Base-by-base conservation (phyloP, 2,113 vertebrate species). In the Haemorhous mexicanus region DNA sequence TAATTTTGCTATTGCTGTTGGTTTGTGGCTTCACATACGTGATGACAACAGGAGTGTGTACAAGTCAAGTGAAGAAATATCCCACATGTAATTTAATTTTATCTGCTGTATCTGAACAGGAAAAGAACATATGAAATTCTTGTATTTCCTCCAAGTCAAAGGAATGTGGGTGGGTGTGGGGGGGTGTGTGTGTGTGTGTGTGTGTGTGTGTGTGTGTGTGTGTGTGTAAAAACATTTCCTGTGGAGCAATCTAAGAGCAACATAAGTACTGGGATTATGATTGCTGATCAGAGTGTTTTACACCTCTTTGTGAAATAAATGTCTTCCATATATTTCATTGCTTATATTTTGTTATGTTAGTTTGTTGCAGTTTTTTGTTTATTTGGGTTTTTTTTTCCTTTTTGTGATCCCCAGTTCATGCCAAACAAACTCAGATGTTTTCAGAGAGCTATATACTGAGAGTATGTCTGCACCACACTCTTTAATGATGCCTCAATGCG, bases 61-160 rank as follows among this genome's bases (percentile, higher is more conserved):
- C 7, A 50, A 64, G 80, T 44, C 66, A 92, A 67, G 59, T 91
- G 43, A 80, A 91, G 41, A 52, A 82, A 63, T 47, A 41, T 37
- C 39, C 18, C 43, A 50, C 22, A n/a, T 49, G 50, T 84, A 83
- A 94, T 95, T 93, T 96, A 8, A 68, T 91, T 96, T 96, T 96
- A 90, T 93, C 86, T 95, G 61, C 53, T 91, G 78, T 22, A 13
- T 12, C 27, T 88, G 49, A 92, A 69, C 15, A 84, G 47, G 44
- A 90, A 84, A 73, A 75, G 13, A 32, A 49, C 63, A 59, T 41
- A 95, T 88, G 52, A 46, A 94, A 93, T 94, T 91, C n/a, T 90
- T 93, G 21, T 86, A 64, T 93, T 69, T 96, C 53, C 70, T 97
- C 49, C 37, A 55, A 89, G n/a, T 33, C 89, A 59, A 89, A 94